Conservation (phyloP, 2,113 vertebrate species). For the Zosterops borbonicus region DNA sequence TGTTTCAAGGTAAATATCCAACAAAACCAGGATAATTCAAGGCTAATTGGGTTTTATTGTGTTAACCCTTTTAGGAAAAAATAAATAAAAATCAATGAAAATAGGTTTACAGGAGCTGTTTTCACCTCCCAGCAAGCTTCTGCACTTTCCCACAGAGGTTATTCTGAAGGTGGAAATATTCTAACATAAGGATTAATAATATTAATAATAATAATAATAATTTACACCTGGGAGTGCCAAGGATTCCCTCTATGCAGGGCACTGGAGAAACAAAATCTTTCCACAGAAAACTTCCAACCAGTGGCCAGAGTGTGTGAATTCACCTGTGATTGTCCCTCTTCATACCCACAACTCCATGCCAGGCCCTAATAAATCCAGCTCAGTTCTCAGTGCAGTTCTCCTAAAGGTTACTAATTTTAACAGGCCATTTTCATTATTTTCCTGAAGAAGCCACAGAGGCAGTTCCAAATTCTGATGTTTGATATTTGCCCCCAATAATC, state of each 20-base stretch:
- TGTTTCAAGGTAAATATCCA: neutral
- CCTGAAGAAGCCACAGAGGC: neutral
- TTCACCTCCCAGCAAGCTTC: neutral
- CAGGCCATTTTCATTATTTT: neutral
- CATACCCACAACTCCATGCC: neutral
- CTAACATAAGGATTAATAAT: neutral
- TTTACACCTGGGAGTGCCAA: neutral
- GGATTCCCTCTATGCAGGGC: neutral
- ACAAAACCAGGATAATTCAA: neutral
- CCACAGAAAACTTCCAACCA: neutral
- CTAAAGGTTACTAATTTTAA: neutral
- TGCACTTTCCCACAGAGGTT: neutral
- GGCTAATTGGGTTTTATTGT: neutral
- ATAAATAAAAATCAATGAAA: neutral
- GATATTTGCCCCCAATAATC: neutral
- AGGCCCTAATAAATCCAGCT: neutral
- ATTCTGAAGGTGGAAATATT: neutral
- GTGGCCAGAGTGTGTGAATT: neutral
- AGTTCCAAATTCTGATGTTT: neutral
- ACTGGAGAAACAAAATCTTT: neutral
- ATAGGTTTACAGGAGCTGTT: neutral
- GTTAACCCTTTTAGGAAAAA: neutral
- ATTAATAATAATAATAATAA: neutral
- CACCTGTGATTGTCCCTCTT: neutral
- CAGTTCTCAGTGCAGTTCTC: neutral